Evolutionary conservation across 2,113 vertebrate genomes (phyloP), one percentile per base, ranked within the genome.

Genomic region (Anoura caudifer): DNA sequence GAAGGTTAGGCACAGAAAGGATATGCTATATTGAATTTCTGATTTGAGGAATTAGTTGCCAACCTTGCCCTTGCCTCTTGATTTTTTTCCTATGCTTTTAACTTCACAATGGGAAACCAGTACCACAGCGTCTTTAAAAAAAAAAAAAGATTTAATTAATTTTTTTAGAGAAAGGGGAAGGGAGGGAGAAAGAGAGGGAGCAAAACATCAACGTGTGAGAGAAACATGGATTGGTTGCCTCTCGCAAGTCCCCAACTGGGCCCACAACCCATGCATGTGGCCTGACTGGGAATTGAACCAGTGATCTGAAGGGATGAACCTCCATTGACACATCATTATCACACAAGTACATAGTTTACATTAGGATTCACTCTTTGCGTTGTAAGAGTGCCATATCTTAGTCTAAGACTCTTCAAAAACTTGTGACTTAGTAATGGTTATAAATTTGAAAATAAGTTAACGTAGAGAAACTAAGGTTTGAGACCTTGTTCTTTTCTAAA

Each of bases 361-460:
- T 59, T 80, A 79, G 41, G 83, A 79, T 70, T 93, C 50, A 73
- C n/a, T 45, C 61, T 93, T 22, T 59, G 63, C 69, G 6, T 72
- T 70, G 5, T 59, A 59, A 69, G 22, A 87, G 52, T 80, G 45
- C 73, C 28, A 76, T 76, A 50, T 47, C 45, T 86, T 77, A 79
- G 20, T 87, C 65, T 82, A 73, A 88, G 24, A 69, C 63, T 89
- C 59, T 91, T 95, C 24, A 85, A 82, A 89, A 80, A 72, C 28
- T 47, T 90, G 38, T 67, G 22, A 81, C 13, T 80, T 95, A n/a
- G 77, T 88, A 13, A 56, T 82, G 24, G 38, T 87, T 93, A 54
- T 83, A 63, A 91, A 77, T 87, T 88, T 91, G 45, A 45, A 87
- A 94, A 67, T 91, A 61, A 12, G 26, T 61, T 61, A 87, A 91